Base-by-base conservation (phyloP, 2,888 invertebrate genomes). In the Chloromyia formosa region DNA sequence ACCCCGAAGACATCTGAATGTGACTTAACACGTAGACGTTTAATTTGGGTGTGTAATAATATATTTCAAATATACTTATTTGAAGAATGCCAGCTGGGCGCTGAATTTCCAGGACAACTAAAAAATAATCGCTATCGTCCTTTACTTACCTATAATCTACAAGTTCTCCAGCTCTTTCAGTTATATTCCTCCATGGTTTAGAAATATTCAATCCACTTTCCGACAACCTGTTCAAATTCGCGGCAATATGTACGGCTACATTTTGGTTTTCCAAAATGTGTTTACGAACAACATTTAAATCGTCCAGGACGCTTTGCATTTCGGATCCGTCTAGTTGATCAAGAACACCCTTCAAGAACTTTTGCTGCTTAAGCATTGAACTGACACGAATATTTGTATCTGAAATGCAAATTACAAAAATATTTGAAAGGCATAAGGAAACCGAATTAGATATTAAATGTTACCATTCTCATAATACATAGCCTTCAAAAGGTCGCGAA, bases 361-460 rank as follows among this genome's bases (percentile, higher is more conserved):
- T 89, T 75, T 92, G 91, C 81, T 96, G 95, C 0, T 92, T 87
- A 16, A 95, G 83, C 80, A 94, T 89, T 62, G 92, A 92, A 79
- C 89, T 88, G 78, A 89, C 88, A 81, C 90, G 89, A 73, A 90
- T 87, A 84, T 95, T 95, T 81, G 91, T 93, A 80, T 93, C 92
- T 88, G 82, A 5, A 75, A 64, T 0, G 23, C 14, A 12, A 42
- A 60, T 16, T 42, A 42, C 27, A 60, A 2, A 12, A 12, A 49
- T 74, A 56, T 42, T 54, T 53, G 20, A 53, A 77, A 62, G 72
- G 71, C 1, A 22, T 53, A 73, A 42, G 27, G 14, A 20, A 61
- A 5, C 10, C 16, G 35, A n/a, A n/a, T n/a, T n/a, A n/a, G n/a
- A 12, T 45, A 49, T 66, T 18, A n/a, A 49, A n/a, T 14, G 7